Evolutionary conservation across 2,113 vertebrate genomes (phyloP), one percentile per base, ranked within the genome.

Genomic region (Etheostoma cragini): DNA sequence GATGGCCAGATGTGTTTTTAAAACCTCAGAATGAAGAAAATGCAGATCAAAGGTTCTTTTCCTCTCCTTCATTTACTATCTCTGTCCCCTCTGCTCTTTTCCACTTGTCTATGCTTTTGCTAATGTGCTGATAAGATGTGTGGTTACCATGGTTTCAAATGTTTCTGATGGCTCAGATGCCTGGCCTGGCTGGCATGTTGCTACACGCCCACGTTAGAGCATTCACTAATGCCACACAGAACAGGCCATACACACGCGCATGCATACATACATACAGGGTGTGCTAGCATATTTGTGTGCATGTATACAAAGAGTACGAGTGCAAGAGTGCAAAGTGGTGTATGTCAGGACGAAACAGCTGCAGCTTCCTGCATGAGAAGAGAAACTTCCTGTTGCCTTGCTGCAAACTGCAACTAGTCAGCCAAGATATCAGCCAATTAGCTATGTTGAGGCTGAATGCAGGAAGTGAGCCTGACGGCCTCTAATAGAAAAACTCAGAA

Each of bases 391-490:
- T 94, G 93, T 93, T 86, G 86, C 86, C 83, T 87, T 47, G 35
- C 82, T 91, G 87, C 79, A 84, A 88, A 89, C 91, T 63, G 80
- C 33, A 60, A 83, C 78, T 84, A 83, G 89, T 89, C 86, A 90
- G 90, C 85, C 78, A 58, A 91, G 84, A 93, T 92, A 92, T 93
- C 87, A 87, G n/a, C 92, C 92, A 92, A 95, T 95, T 88, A 91
- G 90, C 85, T 89, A 70, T 70, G 82, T 62, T 45, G 86, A 87
- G 86, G 90, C 82, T 91, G 89, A 89, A 91, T 89, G 80, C 91
- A 94, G 94, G 94, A 95, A 95, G 94, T 94, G 66, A 91, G 90
- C 88, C 86, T 87, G 90, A 91, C 93, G 92, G 91, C 91, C 88
- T 94, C 82, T 84, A 82, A 89, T 78, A 88, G 89, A 89, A 87